Percentiles rank a stretch among this genome's conserved stretches.
Evolutionary conservation across 2,113 vertebrate genomes (phyloP).

Genomic region (Siniperca chuatsi): DNA sequence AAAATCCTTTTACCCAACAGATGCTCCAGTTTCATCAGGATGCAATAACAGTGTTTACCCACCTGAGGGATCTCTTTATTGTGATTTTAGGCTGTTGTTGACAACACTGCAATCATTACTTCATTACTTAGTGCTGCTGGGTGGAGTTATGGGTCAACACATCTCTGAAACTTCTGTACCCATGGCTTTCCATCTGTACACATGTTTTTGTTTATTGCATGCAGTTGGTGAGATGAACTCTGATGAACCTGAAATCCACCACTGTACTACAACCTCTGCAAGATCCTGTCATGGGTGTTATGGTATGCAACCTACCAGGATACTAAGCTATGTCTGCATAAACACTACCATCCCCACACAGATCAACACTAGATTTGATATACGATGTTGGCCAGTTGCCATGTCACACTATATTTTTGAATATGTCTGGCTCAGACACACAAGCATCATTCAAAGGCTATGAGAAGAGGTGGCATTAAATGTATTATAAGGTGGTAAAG

Average conservation of each 20-base stretch:
- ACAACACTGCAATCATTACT: not conserved
- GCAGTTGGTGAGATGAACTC: not conserved
- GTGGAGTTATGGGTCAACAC: not conserved
- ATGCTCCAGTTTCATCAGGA: not conserved
- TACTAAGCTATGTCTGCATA: not conserved
- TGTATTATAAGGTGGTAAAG: not conserved
- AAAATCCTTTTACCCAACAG: not conserved
- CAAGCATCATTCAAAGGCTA: not conserved
- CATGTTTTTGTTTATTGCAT: not conserved
- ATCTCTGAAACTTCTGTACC: not conserved
- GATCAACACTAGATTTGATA: not conserved
- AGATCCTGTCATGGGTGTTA: not conserved
- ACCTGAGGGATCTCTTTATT: not conserved
- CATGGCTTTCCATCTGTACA: not conserved
- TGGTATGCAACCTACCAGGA: too few species aligned
- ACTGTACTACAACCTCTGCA: too few species aligned
- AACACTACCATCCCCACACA: not conserved
- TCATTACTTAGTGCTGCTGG: not conserved
- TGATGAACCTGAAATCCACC: not conserved
- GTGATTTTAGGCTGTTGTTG: not conserved
- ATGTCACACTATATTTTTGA: not conserved
- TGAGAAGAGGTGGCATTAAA: not conserved
- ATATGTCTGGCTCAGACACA: not conserved
- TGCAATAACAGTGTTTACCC: not conserved
- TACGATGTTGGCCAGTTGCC: not conserved